Base-by-base conservation (phyloP, 1,140 invertebrate genomes). In the Drosophila kohkoa region DNA sequence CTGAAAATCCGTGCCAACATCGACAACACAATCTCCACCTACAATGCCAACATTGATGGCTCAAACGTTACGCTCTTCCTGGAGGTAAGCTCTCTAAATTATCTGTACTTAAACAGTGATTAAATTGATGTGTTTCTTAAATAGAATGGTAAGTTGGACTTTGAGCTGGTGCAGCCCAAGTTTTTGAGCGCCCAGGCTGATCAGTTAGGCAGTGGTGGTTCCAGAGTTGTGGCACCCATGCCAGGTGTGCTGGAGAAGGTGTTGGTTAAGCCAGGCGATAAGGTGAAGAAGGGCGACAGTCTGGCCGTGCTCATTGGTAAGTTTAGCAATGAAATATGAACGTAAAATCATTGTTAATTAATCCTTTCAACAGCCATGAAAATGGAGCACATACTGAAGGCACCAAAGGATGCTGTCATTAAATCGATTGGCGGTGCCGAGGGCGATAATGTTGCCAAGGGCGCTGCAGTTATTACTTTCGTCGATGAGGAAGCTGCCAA, bases 301-400 rank as follows among this genome's bases (percentile, higher is more conserved):
- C 92, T 98, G 1, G 93, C 97, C 2, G 95, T 97, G 49, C 95
- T 98, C 81, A 96, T 97, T 74, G 91, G 90, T 92, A 67, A 13
- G 48, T n/a, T 25, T 43, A 1, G 11, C 1, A 5, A 3, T 7
- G 5, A 8, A 2, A 15, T 13, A n/a, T 6, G 5, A 15, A 51
- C 25, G 10, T 30, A 51, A 41, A 49, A 51, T 30, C 7, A n/a
- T 15, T 28, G 41, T 10, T 52, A 60, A 49, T 16, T 11, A 25
- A 55, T 55, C 0, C 3, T 60, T 32, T 41, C 54, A 6, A 7
- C 2, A 92, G 99, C 99, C 6, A 99, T 99, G 99, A 99, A 99
- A 94, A 99, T 99, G 99, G 99, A 99, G 95, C 96, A 98, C 93
- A 95, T 98, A 1, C 96, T 99, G 3, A 96, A 96, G 83, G 97